Conservation (phyloP, 2,888 invertebrate species). For the Erannis defoliaria region DNA sequence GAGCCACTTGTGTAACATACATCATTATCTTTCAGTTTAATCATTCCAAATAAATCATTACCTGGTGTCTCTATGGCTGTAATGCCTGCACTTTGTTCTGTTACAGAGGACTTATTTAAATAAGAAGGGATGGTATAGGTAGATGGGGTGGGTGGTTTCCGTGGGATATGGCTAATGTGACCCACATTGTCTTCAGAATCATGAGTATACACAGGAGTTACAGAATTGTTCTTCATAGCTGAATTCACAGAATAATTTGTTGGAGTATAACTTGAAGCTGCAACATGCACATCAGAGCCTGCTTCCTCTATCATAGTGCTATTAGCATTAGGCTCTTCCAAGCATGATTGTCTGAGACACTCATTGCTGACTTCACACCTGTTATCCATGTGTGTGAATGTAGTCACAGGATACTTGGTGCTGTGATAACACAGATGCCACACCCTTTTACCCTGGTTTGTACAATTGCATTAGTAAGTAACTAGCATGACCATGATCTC, state of each 20-base stretch:
- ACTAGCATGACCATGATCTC: constrained; percentile 59
- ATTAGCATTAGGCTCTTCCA: constrained; percentile 61
- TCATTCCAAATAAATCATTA: constrained; percentile 75
- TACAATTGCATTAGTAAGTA: constrained; percentile 55
- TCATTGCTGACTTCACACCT: constrained; percentile 59
- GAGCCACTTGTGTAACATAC: constrained; percentile 81
- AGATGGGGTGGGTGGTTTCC: constrained; percentile 68
- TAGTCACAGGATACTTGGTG: constrained; percentile 71
- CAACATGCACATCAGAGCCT: constrained; percentile 40
- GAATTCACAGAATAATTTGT: constrained; percentile 22
- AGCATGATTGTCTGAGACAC: constrained; percentile 43
- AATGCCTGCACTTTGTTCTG: constrained; percentile 43
- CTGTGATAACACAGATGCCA: constrained; percentile 82
- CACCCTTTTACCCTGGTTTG: constrained; percentile 72
- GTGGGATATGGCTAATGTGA: constrained; percentile 74
- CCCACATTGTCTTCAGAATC: constrained; percentile 59
- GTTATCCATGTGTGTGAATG: constrained; percentile 75
- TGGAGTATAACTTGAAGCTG: constrained; percentile 28
- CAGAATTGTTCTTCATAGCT: constrained; percentile 30
- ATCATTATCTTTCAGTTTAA: constrained; percentile 76
- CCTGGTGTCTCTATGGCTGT: constrained; percentile 32
- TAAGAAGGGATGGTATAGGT: constrained; percentile 71
- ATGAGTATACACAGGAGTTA: constrained; percentile 26
- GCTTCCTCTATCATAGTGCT: constrained; percentile 56
- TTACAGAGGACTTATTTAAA: constrained; percentile 51